phyloP scores from a whole-genome alignment of 2,797 vertebrate genomes.

The Acestrorhynchus altus region DNA sequence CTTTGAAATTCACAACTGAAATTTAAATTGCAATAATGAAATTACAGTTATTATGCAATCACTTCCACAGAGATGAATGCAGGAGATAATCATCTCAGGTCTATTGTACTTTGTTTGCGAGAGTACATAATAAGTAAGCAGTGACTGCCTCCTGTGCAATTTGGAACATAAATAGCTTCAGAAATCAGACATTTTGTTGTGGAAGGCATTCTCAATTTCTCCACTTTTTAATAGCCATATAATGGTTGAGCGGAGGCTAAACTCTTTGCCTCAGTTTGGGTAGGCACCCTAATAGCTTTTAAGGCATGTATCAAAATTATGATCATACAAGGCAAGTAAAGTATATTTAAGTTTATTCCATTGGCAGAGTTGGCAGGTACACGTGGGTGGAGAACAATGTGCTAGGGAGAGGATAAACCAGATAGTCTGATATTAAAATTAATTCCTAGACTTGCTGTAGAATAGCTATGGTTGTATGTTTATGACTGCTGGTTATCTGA shows the following conservation, averaged over 20 bases:
- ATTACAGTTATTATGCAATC: conserved; percentile 34
- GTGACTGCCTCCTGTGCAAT: conserved; percentile 1
- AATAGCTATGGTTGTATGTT: no score
- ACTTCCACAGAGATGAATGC: conserved; percentile 10
- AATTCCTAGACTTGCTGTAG: no score
- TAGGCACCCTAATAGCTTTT: no score
- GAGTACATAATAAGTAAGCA: conserved; percentile 12
- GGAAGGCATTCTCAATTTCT: neutral
- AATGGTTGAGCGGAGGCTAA: no score
- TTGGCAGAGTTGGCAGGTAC: no score
- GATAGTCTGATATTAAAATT: no score
- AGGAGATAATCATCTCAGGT: conserved; percentile 3
- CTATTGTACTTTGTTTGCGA: conserved; percentile 23
- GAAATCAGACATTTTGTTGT: neutral
- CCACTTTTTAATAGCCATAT: neutral
- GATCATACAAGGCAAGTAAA: no score
- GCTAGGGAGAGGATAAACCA: no score
- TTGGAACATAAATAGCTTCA: conserved; percentile 4
- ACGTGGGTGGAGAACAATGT: no score
- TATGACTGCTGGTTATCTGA: no score
- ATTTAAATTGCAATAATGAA: conserved; percentile 20
- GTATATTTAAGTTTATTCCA: no score
- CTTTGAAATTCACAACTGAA: neutral
- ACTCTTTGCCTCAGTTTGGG: neutral
- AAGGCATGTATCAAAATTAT: no score